Conservation (phyloP, 1,140 invertebrate genomes). For the Drosophila orosa region DNA sequence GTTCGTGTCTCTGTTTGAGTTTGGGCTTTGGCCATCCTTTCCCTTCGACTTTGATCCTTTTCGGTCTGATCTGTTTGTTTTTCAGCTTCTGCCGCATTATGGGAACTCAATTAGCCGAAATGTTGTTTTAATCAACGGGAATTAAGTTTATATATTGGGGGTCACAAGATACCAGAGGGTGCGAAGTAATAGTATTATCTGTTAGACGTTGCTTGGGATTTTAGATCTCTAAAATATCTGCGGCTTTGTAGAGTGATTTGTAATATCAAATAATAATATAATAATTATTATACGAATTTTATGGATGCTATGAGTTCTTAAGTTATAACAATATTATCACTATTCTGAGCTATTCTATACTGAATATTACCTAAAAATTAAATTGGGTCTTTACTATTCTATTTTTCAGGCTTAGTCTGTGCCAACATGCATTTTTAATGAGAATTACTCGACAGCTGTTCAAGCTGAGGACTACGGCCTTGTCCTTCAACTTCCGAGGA, state of each 20-base stretch:
- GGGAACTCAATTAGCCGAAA: constrained; percentile 59
- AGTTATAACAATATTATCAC: not conserved
- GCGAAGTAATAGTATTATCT: not conserved
- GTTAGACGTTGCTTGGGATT: not conserved
- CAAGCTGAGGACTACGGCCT: not conserved
- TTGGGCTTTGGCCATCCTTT: constrained; percentile 27
- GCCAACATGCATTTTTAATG: not conserved
- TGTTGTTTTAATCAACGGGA: constrained; percentile 52
- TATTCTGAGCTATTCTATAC: too few relatives aligned
- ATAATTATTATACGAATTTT: not conserved
- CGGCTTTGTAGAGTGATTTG: not conserved
- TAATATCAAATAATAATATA: too few relatives aligned
- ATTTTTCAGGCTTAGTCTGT: not conserved
- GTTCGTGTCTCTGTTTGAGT: constrained; percentile 32
- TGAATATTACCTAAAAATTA: too few relatives aligned
- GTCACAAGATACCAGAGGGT: not conserved
- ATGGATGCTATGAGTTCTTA: not conserved
- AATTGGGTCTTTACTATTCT: too few relatives aligned
- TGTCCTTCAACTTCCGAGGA: constrained; percentile 4
- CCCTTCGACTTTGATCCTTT: constrained; percentile 15
- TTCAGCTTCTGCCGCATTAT: constrained; percentile 45
- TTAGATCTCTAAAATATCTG: not conserved
- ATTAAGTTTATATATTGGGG: constrained; percentile 23
- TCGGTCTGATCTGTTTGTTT: constrained; percentile 45
- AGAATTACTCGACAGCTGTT: not conserved